phyloP scores from a whole-genome alignment of 2,797 vertebrate genomes.

The Brachyalestes nurse region DNA sequence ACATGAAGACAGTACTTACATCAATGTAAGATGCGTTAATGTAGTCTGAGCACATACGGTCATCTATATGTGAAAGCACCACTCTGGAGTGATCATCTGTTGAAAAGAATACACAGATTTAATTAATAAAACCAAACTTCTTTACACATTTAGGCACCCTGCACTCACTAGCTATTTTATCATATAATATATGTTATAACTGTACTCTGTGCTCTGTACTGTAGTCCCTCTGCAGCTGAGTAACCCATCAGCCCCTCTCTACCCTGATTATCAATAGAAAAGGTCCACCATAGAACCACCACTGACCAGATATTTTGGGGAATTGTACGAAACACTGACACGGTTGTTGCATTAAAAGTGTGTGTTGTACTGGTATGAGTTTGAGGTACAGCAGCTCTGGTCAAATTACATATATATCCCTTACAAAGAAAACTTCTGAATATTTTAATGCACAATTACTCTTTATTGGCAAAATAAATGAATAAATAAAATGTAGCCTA shows the following conservation, averaged over 20 bases:
- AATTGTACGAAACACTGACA: too few relatives aligned
- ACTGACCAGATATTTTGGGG: not conserved
- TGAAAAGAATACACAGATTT: constrained; percentile 14
- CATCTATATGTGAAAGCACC: constrained; percentile 84
- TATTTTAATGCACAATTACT: too few relatives aligned
- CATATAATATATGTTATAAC: not conserved
- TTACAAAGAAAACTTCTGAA: too few relatives aligned
- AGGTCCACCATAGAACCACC: not conserved
- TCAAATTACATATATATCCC: too few relatives aligned
- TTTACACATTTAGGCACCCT: not conserved
- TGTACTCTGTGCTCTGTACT: not conserved
- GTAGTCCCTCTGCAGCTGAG: not conserved
- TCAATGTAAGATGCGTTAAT: constrained; percentile 97
- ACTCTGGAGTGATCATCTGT: constrained; percentile 95
- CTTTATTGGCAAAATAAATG: too few relatives aligned
- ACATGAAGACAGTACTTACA: constrained; percentile 75
- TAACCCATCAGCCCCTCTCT: not conserved
- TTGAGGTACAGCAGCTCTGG: too few relatives aligned
- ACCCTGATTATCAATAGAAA: not conserved
- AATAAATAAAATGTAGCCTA: too few relatives aligned
- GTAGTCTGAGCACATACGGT: constrained; percentile 88
- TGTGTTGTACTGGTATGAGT: too few relatives aligned
- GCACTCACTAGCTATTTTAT: not conserved
- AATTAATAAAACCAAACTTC: not conserved
- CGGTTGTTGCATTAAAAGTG: too few relatives aligned